Base-by-base conservation (phyloP, 2,888 invertebrate species). In the Sycophila texana region DNA sequence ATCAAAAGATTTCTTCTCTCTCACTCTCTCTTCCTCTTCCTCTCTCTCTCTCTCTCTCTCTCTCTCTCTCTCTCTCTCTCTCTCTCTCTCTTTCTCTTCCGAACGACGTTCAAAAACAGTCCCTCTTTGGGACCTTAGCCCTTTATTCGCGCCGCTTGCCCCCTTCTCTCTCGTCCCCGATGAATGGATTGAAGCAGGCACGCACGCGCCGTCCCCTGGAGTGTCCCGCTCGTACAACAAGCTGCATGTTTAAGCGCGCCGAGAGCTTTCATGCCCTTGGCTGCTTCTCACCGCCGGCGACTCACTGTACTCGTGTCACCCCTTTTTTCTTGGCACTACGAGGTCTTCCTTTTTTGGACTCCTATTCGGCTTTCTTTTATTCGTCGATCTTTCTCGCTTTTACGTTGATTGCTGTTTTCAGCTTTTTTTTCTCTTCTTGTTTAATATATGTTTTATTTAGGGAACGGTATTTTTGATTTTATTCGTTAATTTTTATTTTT, bases 181-280 rank as follows among this genome's bases (percentile, higher is more conserved):
- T 55, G 65, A 74, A 65, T 30, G 55, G 20, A 74, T 74, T 53
- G 65, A 65, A 55, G 53, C 4, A 53, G 30, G 53, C 30, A 16
- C 51, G 61, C 16, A n/a, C 12, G 10, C 20, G 47, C 22, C 51
- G 47, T 55, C 60, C 65, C 22, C 61, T 26, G 12, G 65, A 13
- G 53, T 12, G 30, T 20, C 39, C 30, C 55, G 39, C 39, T 63
- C 39, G 39, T 39, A 55, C 39, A 73, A 30, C 61, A 53, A 53
- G 22, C 7, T 63, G 39, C 73, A 74, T 63, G 65, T 65, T 65
- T 55, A 55, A 65, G 20, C 20, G n/a, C 55, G 10, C 26, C 55
- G 39, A 55, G 67, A 30, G 67, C n/a, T 16, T 30, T 53, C 14
- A 12, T 65, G 18, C 26, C 26, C 22, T n/a, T n/a, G 20, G 26